Conservation (phyloP, 2,888 invertebrate genomes). For the Ophraella communa region DNA sequence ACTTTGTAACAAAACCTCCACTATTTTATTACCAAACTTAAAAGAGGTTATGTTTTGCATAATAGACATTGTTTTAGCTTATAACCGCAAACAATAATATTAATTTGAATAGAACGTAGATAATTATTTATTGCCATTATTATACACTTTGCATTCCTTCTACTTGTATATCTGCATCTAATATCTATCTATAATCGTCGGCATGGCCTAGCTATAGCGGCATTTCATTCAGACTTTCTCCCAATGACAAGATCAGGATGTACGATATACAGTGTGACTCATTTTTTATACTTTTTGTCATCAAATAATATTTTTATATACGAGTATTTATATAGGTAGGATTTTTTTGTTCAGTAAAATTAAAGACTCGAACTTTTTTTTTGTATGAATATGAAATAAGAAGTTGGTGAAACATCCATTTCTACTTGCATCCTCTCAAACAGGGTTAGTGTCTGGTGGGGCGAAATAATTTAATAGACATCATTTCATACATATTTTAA, state of each 20-base stretch:
- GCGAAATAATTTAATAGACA: too few relatives aligned
- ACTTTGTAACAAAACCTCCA: too few relatives aligned
- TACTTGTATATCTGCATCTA: constrained; percentile 3
- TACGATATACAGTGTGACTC: background rate
- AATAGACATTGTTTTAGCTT: too few relatives aligned
- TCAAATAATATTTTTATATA: background rate
- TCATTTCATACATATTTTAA: too few relatives aligned
- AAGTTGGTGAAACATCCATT: too few relatives aligned
- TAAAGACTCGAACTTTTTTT: too few relatives aligned
- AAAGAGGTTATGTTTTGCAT: too few relatives aligned
- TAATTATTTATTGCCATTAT: background rate
- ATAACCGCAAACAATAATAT: background rate
- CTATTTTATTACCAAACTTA: too few relatives aligned
- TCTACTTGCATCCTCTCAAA: too few relatives aligned
- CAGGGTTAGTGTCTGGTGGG: too few relatives aligned
- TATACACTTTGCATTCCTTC: constrained; percentile 4
- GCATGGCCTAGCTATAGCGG: constrained; percentile 30
- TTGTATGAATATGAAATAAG: too few relatives aligned
- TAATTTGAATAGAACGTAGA: background rate
- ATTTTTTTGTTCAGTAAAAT: too few relatives aligned
- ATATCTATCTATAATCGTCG: constrained; percentile 1
- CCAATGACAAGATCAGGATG: constrained; percentile 38
- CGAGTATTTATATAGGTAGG: background rate
- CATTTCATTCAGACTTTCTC: constrained; percentile 39
- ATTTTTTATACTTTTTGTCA: background rate